Conservation (phyloP, 2,797 vertebrate genomes). For the Sparidentex hasta region DNA sequence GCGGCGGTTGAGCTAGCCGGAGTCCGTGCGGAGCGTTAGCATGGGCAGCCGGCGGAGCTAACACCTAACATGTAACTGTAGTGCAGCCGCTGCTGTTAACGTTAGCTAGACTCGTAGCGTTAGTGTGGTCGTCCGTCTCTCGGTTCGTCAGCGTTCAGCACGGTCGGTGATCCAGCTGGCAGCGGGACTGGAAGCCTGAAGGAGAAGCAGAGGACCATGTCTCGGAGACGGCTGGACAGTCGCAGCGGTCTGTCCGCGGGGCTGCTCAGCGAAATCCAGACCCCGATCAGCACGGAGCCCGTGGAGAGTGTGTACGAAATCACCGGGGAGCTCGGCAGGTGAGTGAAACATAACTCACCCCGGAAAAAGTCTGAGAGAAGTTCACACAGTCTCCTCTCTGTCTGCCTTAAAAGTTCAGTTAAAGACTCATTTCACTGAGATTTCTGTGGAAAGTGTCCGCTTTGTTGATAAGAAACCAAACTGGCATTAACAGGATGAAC, state of each 20-base stretch:
- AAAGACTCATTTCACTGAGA: not conserved
- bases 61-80: slow-evolving; percentile 44
- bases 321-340: slow-evolving; percentile 93
- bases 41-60: slow-evolving; percentile 1
- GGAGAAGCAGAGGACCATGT: slow-evolving; percentile 87
- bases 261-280: slow-evolving; percentile 88
- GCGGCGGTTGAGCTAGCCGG: slow-evolving; percentile 57
- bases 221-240: slow-evolving; percentile 90
- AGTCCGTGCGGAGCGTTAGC: slow-evolving; percentile 21
- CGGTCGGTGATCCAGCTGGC: not conserved
- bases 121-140: slow-evolving; percentile 2
- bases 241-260: slow-evolving; percentile 85
- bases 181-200: not conserved
- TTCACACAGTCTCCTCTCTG: not conserved
- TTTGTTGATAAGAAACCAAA: not conserved
- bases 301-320: slow-evolving; percentile 89
- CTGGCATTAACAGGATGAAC: not conserved
- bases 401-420: not conserved
- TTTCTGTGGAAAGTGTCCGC: not conserved
- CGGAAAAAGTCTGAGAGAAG: fast-evolving
- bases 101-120: not conserved
- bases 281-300: slow-evolving; percentile 87
- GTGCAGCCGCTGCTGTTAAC: not conserved
- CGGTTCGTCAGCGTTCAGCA: not conserved
- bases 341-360: slow-evolving; percentile 65